A percentile compares a stretch with the other conserved stretches of the same genome.
phyloP scores from a whole-genome alignment of 1,140 invertebrate genomes.

The Euura saliciscinereae region DNA sequence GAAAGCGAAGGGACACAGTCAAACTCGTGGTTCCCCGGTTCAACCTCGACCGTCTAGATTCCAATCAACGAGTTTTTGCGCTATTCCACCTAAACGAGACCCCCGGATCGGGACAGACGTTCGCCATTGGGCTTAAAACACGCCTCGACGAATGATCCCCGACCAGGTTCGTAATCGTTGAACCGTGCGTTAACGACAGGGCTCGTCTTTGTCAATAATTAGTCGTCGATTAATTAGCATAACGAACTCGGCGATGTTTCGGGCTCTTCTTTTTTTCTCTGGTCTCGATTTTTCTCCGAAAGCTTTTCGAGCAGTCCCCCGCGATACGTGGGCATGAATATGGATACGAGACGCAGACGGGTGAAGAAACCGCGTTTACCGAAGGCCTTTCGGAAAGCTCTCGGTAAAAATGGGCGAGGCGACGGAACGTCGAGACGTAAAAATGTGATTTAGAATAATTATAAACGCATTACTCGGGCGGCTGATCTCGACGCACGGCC shows the following conservation, averaged over 20 bases:
- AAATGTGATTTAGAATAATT: conserved; percentile 46
- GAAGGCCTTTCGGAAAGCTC: neutral
- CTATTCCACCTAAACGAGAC: conserved; percentile 29
- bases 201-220: conserved; percentile 21
- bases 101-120: conserved; percentile 6
- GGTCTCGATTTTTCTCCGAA: no score
- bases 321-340: no score
- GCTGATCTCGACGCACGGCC: conserved; percentile 18
- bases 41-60: conserved; percentile 42
- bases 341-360: no score
- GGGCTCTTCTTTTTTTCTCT: no score
- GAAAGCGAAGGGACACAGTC: neutral
- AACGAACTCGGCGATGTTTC: conserved; percentile 24
- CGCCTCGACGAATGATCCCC: no score
- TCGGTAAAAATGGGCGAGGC: neutral
- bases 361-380: no score
- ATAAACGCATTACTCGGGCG: conserved; percentile 45
- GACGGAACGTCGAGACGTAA: conserved; percentile 22
- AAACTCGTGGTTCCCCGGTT: conserved; percentile 5
- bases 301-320: no score
- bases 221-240: conserved; percentile 48
- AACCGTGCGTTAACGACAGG: neutral
- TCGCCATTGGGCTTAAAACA: no score
- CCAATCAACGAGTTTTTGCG: conserved; percentile 49
- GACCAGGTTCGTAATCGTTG: no score